Percentiles rank a stretch among this genome's conserved stretches.
phyloP scores from a whole-genome alignment of 2,113 vertebrate genomes.

The Rhinolophus sinicus region DNA sequence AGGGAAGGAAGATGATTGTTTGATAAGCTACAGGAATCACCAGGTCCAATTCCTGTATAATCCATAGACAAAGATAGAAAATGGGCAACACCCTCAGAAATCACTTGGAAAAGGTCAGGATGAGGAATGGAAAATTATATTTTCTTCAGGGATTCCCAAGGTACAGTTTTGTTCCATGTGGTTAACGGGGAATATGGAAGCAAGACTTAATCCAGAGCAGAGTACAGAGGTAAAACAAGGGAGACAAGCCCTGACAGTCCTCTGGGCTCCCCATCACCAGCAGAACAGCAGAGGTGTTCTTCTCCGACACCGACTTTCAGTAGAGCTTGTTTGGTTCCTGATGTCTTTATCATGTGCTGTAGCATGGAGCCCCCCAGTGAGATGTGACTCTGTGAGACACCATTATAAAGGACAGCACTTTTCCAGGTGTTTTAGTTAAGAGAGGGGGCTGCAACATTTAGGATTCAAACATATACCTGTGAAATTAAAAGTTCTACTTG shows the following conservation, averaged over 20 bases:
- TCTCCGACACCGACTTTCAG: not conserved
- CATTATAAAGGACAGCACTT: not conserved
- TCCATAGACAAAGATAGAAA: constrained; percentile 8
- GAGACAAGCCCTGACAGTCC: rapidly evolving
- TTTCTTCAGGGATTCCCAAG: constrained; percentile 5
- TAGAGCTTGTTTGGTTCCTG: not conserved
- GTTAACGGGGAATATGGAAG: not conserved
- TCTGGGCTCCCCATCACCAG: rapidly evolving
- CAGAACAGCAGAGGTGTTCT: not conserved
- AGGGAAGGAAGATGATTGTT: not conserved
- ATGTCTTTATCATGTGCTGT: not conserved
- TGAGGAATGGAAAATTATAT: not conserved
- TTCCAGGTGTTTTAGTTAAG: not conserved
- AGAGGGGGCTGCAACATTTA: not conserved
- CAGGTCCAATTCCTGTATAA: constrained; percentile 25
- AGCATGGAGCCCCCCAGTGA: not conserved
- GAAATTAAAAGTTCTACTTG: not conserved
- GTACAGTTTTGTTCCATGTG: not conserved
- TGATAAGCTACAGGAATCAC: not conserved
- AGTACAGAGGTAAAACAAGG: not conserved
- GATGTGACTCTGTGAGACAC: not conserved
- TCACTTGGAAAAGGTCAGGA: not conserved
- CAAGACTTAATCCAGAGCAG: not conserved
- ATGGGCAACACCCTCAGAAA: not conserved
- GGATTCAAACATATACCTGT: not conserved